Evolutionary conservation across 1,140 invertebrate species (phyloP), one percentile per base, ranked within the genome.

Genomic region (Myzus persicae): DNA sequence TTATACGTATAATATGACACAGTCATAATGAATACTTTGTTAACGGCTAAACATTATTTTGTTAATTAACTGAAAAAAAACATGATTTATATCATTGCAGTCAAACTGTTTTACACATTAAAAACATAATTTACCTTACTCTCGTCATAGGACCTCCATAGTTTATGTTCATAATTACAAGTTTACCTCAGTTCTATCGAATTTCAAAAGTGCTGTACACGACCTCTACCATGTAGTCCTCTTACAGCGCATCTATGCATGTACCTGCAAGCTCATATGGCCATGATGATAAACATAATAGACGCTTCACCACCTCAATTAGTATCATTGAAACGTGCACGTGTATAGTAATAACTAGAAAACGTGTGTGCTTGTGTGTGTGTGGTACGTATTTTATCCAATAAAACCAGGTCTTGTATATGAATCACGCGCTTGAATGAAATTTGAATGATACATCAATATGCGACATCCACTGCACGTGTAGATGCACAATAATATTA

Each of bases 91-190:
- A n/a, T 67, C 18, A 67, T 67, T 76, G 14, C n/a, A n/a, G 14
- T 31, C n/a, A 1, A 20, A 76, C 59, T 76, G 59, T 76, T 76
- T 76, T 76, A n/a, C 59, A 76, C 59, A 76, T 76, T 76, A 76
- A 76, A 76, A 76, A 76, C 31, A 76, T 76, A 76, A 76, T 76
- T 76, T 18, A 76, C 14, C n/a, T 76, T 6, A 36, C 59, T 76
- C 36, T n/a, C 36, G 59, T 36, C 31, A 76, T 20, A 36, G 59
- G 59, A 76, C 59, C n/a, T 76, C 59, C 36, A 76, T 76, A n/a
- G 59, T 76, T n/a, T 76, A 76, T 76, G 59, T 76, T 76, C 36
- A 76, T 76, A 76, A 76, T 76, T 76, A 76, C 59, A 76, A 76
- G 59, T 76, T 76, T n/a, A 76, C n/a, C 31, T 76, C 1, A n/a